Base-by-base conservation (phyloP, 35 echinoderm and acorn worm genomes). In the Heliocidaris tuberculata region DNA sequence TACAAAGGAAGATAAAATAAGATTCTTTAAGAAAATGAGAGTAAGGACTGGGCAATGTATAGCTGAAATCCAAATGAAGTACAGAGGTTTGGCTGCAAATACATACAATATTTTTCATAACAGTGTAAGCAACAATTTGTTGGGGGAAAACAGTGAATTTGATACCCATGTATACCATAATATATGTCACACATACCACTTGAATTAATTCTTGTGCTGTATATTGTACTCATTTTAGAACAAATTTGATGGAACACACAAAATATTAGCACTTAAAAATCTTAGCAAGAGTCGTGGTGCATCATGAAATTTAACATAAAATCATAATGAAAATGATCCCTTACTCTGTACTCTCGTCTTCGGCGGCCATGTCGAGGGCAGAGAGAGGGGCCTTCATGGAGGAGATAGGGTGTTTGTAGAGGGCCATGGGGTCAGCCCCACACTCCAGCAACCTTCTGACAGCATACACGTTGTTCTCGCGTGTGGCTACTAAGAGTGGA, bases 391-490 rank as follows among this genome's bases (percentile, higher is more conserved):
- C 19, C 27, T 78, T 78, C 65, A 78, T 78, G 65, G 65, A 89
- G 13, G 31, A 47, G 87, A 48, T 89, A 48, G 87, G 47, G 32
- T 89, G 47, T 30, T 89, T 89, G 47, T 32, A 48, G 5, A 47
- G 47, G 32, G 87, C 87, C 31, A 89, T 32, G 19, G 87, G 87
- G 32, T 89, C 87, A 5, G 87, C 87, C 12, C 87, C 87, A 13
- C 87, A 89, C 31, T 89, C 87, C 87, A 89, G 87, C 5, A 89
- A 48, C 31, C 31, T 89, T 30, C 87, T 32, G 31, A 89, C 87
- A 16, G 87, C 87, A 32, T 89, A 89, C 31, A 47, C 31, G 19
- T 89, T 89, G 87, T 89, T 48, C 11, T 89, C 87, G 1, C 87
- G 19, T 19, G 47, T 48, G 47, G 87, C 87, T 13, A 48, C 31